Conservation (phyloP, 1,140 invertebrate species). For the Musca vetustissima region DNA sequence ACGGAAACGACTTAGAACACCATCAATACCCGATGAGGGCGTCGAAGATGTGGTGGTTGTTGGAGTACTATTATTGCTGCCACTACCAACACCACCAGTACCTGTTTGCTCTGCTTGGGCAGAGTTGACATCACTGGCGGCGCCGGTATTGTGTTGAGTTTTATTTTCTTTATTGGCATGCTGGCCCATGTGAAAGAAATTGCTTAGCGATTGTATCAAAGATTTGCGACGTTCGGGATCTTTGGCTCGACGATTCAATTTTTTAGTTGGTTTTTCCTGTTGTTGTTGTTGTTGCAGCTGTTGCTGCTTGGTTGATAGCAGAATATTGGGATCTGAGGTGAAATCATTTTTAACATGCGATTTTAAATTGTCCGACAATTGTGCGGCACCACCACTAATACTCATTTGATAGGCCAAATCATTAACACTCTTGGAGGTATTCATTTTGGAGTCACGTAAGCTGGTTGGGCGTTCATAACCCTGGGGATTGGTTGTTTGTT, state of each 20-base stretch:
- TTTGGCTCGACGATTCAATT: slow-evolving; percentile 59
- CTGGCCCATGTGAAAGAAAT: slow-evolving; percentile 70
- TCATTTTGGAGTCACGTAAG: slow-evolving; percentile 49
- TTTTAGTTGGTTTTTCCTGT: slow-evolving; percentile 28
- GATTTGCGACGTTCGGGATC: slow-evolving; percentile 76
- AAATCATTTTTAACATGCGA: slow-evolving; percentile 37
- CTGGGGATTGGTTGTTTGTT: slow-evolving; percentile 20
- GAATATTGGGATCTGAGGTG: slow-evolving; percentile 65
- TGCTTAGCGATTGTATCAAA: slow-evolving; percentile 81
- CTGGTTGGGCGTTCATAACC: slow-evolving; percentile 27
- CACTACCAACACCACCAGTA: slow-evolving; percentile 35
- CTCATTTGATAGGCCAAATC: slow-evolving; percentile 42
- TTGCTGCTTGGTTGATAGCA: slow-evolving; percentile 48
- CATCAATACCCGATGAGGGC: slow-evolving; percentile 44
- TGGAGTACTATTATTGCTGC: slow-evolving; percentile 25
- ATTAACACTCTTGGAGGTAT: slow-evolving; percentile 54
- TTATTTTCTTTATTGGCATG: slow-evolving; percentile 40
- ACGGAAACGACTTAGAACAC: slow-evolving; percentile 63
- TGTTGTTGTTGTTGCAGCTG: not conserved
- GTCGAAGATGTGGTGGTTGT: slow-evolving; percentile 32
- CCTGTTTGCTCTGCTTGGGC: slow-evolving; percentile 49
- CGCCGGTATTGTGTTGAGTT: not conserved
- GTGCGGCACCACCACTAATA: too few species aligned
- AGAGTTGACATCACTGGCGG: slow-evolving; percentile 43
- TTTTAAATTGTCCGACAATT: too few species aligned